These are phyloP conservation scores for Ancistrus triradiatus DNA, from an alignment of 2,113 vertebrate species.

Conservation along the genomic window DNA sequence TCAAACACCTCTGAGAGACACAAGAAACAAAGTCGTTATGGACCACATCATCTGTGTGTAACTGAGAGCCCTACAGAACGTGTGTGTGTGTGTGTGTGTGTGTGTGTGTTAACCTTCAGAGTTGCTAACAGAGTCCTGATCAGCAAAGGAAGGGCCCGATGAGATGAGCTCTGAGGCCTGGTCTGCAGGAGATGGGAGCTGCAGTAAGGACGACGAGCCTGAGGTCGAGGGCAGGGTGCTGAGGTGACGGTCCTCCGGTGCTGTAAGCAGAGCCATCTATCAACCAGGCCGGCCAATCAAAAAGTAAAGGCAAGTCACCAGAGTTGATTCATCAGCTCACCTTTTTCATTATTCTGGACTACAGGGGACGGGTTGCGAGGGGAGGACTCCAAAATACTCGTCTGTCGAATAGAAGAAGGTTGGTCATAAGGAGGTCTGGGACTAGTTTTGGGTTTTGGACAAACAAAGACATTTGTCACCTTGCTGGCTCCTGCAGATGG, in stretches of 20 bases:
- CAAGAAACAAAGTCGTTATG: neutral
- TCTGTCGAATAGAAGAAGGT: slow-evolving; percentile 59
- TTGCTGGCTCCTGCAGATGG: too few relatives aligned
- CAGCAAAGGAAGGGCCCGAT: slow-evolving; percentile 63
- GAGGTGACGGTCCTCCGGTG: slow-evolving; percentile 88
- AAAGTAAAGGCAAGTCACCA: neutral
- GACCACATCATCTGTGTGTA: neutral
- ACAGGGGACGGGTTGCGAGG: slow-evolving; percentile 89
- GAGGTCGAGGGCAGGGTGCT: slow-evolving; percentile 76
- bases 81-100: neutral
- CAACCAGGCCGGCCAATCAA: neutral
- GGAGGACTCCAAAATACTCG: slow-evolving; percentile 81
- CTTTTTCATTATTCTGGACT: slow-evolving; percentile 90
- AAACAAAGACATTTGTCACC: too few relatives aligned
- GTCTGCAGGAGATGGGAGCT: slow-evolving; percentile 82
- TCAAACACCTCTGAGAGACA: slow-evolving; percentile 85
- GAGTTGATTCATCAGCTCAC: slow-evolving; percentile 67
- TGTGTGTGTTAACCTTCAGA: slow-evolving; percentile 75
- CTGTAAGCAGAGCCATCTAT: slow-evolving; percentile 3
- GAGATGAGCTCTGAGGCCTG: slow-evolving; percentile 63
- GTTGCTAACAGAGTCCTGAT: slow-evolving; percentile 82
- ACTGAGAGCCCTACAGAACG: neutral
- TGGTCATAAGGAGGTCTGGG: too few relatives aligned
- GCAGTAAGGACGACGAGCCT: slow-evolving; percentile 72
- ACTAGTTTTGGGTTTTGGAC: too few relatives aligned